Evolutionary conservation across 2,888 invertebrate genomes (phyloP).

Genomic region (Pseudanteris insignis): DNA sequence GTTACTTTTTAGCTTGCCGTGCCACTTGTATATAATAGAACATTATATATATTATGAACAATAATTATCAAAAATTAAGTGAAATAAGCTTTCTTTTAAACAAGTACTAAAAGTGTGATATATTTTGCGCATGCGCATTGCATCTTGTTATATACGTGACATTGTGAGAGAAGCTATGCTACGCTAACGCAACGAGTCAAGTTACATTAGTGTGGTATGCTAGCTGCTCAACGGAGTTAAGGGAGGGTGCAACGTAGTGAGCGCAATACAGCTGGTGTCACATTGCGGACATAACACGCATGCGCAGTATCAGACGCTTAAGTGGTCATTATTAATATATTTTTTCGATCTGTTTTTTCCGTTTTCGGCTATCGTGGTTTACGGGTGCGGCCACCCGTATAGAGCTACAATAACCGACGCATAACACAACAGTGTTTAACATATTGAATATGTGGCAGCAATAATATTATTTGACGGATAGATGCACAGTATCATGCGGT

Average conservation of each 20-base stretch:
- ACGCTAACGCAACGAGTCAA: too few relatives aligned
- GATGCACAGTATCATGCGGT: slow-evolving; percentile 54
- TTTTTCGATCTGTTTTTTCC: slow-evolving; percentile 18
- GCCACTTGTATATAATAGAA: too few relatives aligned
- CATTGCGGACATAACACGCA: slow-evolving; percentile 8
- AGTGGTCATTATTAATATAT: slow-evolving; percentile 23
- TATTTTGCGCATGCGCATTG: not conserved
- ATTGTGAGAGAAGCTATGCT: too few relatives aligned
- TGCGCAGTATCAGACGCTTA: slow-evolving; percentile 13
- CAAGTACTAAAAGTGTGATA: too few relatives aligned
- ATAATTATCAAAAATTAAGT: too few relatives aligned
- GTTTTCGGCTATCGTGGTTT: slow-evolving; percentile 8
- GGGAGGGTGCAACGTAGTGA: slow-evolving; percentile 1
- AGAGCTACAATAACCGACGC: not conserved
- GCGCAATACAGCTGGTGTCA: slow-evolving; percentile 1
- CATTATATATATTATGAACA: too few relatives aligned
- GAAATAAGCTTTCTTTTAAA: too few relatives aligned
- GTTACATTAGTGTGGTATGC: not conserved
- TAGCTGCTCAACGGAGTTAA: not conserved
- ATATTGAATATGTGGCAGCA: not conserved
- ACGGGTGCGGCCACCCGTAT: not conserved
- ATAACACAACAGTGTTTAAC: not conserved
- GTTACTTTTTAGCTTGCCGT: too few relatives aligned
- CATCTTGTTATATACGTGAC: too few relatives aligned
- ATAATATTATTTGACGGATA: slow-evolving; percentile 42